Evolutionary conservation across 2,888 invertebrate genomes (phyloP), one percentile per base, ranked within the genome.

Genomic region (Cenopis cana): DNA sequence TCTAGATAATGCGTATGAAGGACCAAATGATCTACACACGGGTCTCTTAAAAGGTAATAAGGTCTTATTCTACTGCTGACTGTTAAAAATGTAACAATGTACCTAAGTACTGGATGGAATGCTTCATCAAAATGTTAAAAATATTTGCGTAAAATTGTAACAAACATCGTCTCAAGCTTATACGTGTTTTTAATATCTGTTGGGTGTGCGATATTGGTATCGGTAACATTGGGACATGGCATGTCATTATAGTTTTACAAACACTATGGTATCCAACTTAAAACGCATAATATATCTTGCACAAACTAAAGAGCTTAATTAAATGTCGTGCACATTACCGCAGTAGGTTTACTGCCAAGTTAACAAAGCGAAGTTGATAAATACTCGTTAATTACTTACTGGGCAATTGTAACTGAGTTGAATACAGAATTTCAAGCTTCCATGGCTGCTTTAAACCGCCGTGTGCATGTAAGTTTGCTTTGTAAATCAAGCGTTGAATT

Each of bases 331-430:
- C 29, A 18, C 50, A 62, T 62, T 33, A 52, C 36, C 20, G 18
- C 18, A 3, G 29, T 14, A 69, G 29, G n/a, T 46, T 60, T 17
- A 64, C 33, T 50, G 11, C 14, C 38, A 38, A 46, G 56, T 64
- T 57, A 41, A 57, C 57, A 64, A 41, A 24, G 64, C 18, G 50
- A 18, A 54, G 57, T 41, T 54, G 56, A 56, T 69, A 62, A 69
- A 55, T 61, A 52, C 29, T 17, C 33, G 33, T 50, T 64, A 69
- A 69, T 69, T 69, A 69, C 56, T 20, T 64, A 57, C 64, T 36
- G 36, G 55, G 29, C 17, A 18, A 49, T 56, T 50, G 29, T 54
- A 66, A 54, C 64, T 49, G 46, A 33, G 36, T 46, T 56, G 57
- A 55, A 68, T 54, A 20, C 49, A 20, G 49, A 69, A 52, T 64